Conservation (phyloP, 1,140 invertebrate genomes). For the Rhagoletis pomonella region DNA sequence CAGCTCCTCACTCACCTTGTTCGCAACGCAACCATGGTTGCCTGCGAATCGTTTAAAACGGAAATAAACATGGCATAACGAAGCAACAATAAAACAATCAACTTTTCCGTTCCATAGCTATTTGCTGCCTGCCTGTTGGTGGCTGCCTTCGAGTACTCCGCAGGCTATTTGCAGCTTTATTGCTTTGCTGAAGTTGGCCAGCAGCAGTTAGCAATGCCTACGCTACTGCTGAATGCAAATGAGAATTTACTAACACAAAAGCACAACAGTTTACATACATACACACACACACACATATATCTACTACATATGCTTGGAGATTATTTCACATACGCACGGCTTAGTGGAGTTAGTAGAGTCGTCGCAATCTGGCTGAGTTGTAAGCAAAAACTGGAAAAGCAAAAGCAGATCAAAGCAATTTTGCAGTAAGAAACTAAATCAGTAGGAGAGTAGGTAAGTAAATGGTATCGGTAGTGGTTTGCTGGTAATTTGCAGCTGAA, state of each 20-base stretch:
- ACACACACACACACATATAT: not conserved
- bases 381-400: not conserved
- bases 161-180: not conserved
- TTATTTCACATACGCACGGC: not conserved
- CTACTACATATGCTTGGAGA: too few species aligned
- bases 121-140: not conserved
- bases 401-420: not conserved
- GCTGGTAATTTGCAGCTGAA: not conserved
- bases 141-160: not conserved
- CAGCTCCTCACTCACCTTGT: too few species aligned
- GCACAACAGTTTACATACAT: not conserved
- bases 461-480: not conserved
- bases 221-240: not conserved
- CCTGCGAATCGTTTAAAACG: not conserved
- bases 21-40: not conserved
- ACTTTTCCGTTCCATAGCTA: not conserved
- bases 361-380: not conserved
- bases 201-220: not conserved
- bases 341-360: not conserved
- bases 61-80: not conserved
- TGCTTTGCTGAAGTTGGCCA: not conserved
- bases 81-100: conserved; percentile 11
- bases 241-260: not conserved
- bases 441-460: not conserved
- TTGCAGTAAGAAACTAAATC: not conserved